Evolutionary conservation across 1,140 invertebrate species (phyloP), one percentile per base, ranked within the genome.

Genomic region (Pararge aegeria): DNA sequence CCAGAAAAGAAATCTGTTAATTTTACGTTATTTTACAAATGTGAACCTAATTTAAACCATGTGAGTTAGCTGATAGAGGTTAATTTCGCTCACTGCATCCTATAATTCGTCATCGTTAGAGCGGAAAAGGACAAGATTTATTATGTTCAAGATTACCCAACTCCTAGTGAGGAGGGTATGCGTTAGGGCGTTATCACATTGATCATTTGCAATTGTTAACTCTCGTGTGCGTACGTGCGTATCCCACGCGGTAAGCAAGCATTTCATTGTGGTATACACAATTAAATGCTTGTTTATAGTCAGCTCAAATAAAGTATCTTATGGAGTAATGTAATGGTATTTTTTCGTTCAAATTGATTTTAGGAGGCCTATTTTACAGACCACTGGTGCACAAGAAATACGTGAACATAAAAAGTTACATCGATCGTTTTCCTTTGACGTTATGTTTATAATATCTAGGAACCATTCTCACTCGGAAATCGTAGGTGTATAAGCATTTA

Each of bases 61-160:
- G 49, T 52, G 10, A 9, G 9, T 1, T 29, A 10, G 13, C n/a
- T 2, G 7, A 61, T 58, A 66, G 27, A 20, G 19, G 20, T 46
- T 46, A 15, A 46, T 20, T 20, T 46, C 5, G 42, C 10, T 20
- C 10, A 20, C 42, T 12, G 20, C 4, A 12, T 5, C 16, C 1
- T 51, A 18, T 51, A 51, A 51, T 51, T 67, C 63, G 56, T 67
- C 65, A 67, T 67, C 61, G 53, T 56, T 49, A 50, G 44, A 55
- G 65, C 44, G 52, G 61, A 62, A 67, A 55, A 30, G 58, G 55
- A 56, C 56, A 67, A 60, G 65, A 67, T 67, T 67, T 67, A 67
- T 67, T 60, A 63, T 67, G 65, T 67, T 67, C 57, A 29, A 63
- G 65, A 63, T 63, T 61, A 63, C 53, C 55, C 51, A n/a, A 40